Base-by-base conservation (phyloP, 1,140 invertebrate genomes). In the Cyclina sinensis region DNA sequence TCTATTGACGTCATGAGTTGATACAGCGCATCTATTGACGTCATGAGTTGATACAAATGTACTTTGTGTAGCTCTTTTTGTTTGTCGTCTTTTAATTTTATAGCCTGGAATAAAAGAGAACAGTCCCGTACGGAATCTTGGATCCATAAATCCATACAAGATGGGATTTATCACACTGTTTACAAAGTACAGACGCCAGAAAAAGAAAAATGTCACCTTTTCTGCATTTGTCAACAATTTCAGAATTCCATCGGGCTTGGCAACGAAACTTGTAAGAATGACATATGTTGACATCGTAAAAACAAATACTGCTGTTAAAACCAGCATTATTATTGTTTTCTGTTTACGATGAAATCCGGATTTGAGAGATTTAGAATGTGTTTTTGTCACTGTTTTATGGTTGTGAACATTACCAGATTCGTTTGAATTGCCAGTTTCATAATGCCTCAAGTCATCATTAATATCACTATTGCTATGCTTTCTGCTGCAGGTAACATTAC, bases 311-410 rank as follows among this genome's bases (percentile, higher is more conserved):
- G 51, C 24, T 2, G 83, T 85, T 21, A 85, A 48, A 54, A 85
- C 43, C 39, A 85, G 43, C 68, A 85, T 74, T n/a, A 57, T 74
- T 37, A 76, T 3, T 24, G 83, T 85, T 30, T 85, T 85, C 32
- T 48, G 65, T 46, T 57, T 46, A 24, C 59, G 35, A 27, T 74
- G 57, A 9, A 87, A 21, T 12, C 59, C 21, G 12, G 74, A 46
- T 46, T 68, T 62, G 4, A 16, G 9, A 18, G n/a, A 11, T 30
- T 48, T 59, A 9, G 35, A 7, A 24, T 65, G 7, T 65, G 59
- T 35, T 7, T 35, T 65, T 3, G 30, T 18, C n/a, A 30, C 30
- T 30, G 7, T 12, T 48, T 21, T 48, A 35, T 39, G 7, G 7
- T 76, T 76, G 1, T 16, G n/a, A n/a, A n/a, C n/a, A n/a, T n/a